Percentiles rank a stretch among this genome's conserved stretches.
These are phyloP conservation scores for Lithobates pipiens DNA, from an alignment of 2,797 vertebrate genomes.

Conservation along the genomic window DNA sequence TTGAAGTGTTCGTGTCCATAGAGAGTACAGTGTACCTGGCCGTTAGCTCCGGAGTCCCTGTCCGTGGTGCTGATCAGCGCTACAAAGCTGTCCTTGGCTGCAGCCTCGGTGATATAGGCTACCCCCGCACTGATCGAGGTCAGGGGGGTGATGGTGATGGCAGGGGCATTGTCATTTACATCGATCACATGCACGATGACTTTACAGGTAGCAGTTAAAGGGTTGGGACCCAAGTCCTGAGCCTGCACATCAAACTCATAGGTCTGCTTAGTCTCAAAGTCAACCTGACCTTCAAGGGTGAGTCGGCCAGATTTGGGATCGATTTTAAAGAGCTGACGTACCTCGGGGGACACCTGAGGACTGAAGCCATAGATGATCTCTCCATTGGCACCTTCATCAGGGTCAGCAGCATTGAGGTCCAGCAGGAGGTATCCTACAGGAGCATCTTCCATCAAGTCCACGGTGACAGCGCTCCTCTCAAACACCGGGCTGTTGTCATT, in stretches of 20 bases:
- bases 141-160: conserved; percentile 88
- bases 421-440: conserved; percentile 83
- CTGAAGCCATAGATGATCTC: conserved; percentile 88
- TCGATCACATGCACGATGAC: conserved; percentile 88
- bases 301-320: conserved; percentile 85
- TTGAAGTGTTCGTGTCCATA: conserved; percentile 90
- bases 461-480: conserved; percentile 82
- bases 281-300: conserved; percentile 83
- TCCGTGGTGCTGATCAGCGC: conserved; percentile 93
- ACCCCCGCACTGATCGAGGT: conserved; percentile 76
- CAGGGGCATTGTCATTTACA: conserved; percentile 92
- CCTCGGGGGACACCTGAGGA: conserved; percentile 84
- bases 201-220: conserved; percentile 85
- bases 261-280: conserved; percentile 89
- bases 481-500: conserved; percentile 95
- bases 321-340: conserved; percentile 86
- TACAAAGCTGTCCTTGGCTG: conserved; percentile 88
- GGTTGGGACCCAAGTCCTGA: conserved; percentile 84
- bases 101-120: conserved; percentile 87
- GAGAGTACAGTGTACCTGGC: conserved; percentile 88
- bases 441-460: conserved; percentile 89
- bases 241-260: conserved; percentile 93
- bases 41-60: conserved; percentile 86
- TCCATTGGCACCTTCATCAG: conserved; percentile 89
- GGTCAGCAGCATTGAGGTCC: conserved; percentile 84